A percentile compares a stretch with the other conserved stretches of the same genome.
phyloP scores from a whole-genome alignment of 2,888 invertebrate species.

The Malthinus seriepunctatus region DNA sequence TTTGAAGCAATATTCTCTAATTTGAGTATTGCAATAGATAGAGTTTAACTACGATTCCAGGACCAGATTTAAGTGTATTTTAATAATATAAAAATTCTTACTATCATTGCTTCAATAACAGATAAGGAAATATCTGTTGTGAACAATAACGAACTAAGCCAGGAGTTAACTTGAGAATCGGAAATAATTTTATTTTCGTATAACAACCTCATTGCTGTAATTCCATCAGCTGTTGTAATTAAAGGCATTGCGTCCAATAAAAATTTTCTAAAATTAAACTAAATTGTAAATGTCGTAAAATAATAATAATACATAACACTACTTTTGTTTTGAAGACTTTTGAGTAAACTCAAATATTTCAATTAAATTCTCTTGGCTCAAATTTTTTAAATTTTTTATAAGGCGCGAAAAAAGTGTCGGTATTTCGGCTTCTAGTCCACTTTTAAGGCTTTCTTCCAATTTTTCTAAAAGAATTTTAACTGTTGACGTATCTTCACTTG shows the following conservation, averaged over 20 bases:
- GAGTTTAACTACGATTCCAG: no score
- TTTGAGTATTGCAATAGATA: no score
- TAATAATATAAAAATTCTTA: slow-evolving; percentile 13
- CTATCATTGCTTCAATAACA: slow-evolving; percentile 28
- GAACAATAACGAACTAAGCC: slow-evolving; percentile 32
- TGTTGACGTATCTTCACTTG: slow-evolving; percentile 2
- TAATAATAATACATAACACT: not conserved
- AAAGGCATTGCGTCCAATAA: slow-evolving; percentile 34
- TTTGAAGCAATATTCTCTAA: no score
- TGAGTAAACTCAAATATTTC: slow-evolving; percentile 22
- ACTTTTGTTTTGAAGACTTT: slow-evolving; percentile 28
- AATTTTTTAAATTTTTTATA: slow-evolving; percentile 25
- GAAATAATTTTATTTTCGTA: slow-evolving; percentile 24
- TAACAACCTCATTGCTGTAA: slow-evolving; percentile 33
- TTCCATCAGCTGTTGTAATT: slow-evolving; percentile 29
- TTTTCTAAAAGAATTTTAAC: slow-evolving; percentile 18
- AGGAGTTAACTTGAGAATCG: slow-evolving; percentile 32
- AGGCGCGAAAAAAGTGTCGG: slow-evolving; percentile 32
- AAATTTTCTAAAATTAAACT: slow-evolving; percentile 27
- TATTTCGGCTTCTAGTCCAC: slow-evolving; percentile 33
- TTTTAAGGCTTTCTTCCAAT: slow-evolving; percentile 27
- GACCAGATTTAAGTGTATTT: no score
- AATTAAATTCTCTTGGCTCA: slow-evolving; percentile 9
- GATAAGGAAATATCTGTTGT: slow-evolving; percentile 29
- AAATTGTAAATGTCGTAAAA: slow-evolving; percentile 5